Evolutionary conservation across 1,140 invertebrate species (phyloP), one percentile per base, ranked within the genome.

Genomic region (Heliconius hermathena): DNA sequence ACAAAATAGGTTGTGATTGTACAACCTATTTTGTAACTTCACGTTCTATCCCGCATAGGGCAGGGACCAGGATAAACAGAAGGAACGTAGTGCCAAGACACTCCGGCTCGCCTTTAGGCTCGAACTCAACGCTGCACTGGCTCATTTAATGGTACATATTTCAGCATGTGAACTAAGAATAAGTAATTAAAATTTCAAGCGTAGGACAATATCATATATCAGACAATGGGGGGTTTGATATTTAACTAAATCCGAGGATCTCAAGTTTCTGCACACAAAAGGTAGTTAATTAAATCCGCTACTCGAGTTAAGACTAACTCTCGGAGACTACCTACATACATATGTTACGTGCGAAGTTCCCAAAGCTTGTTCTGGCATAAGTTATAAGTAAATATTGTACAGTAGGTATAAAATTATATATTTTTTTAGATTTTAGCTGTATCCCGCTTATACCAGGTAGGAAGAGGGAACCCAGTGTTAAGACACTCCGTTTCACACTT

Each of bases 251-350:
- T 73, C 74, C 38, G 75, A 38, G 26, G 22, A 73, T 76, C 36
- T 52, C 33, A 66, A 80, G 74, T 80, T 80, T 76, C 71, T 76
- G 70, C 74, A 54, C 38, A 74, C 77, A 77, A 79, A 82, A 79
- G 81, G 77, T 82, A 82, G 81, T 82, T 82, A 79, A 82, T 82
- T 83, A 77, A 83, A 73, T 71, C 76, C 41, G 29, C 71, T 73
- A 36, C 77, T 78, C 60, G 60, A 66, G 72, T 60, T 70, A 52
- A 79, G 60, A 66, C 60, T 9, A 66, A 66, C 22, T 66, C 78
- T 41, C 77, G 46, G 70, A 78, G 77, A 54, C 29, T 78, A 74
- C 77, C 18, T 22, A 78, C 77, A 46, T 78, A 78, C 36, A 22
- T 74, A 60, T 57, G 74, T 70, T 60, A 70, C 46, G 52, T 22